These are phyloP conservation scores for Melipona quadrifasciata DNA, from an alignment of 1,140 invertebrate species.

Conservation along the genomic window DNA sequence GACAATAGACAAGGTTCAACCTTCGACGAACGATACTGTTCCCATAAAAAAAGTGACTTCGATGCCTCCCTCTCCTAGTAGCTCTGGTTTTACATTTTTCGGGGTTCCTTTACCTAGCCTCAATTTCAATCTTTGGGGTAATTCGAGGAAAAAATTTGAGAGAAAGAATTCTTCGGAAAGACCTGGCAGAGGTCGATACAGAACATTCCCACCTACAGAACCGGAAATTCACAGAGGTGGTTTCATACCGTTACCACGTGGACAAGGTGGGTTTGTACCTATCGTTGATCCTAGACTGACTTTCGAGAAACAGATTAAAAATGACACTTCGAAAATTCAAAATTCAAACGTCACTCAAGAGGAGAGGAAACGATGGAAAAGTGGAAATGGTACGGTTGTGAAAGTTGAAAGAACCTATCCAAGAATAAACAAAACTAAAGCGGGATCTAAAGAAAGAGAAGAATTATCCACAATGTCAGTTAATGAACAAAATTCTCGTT, in stretches of 20 bases:
- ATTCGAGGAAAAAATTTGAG: slow-evolving; percentile 80
- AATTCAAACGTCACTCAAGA: slow-evolving; percentile 50
- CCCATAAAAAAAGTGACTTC: slow-evolving; percentile 64
- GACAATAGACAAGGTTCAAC: slow-evolving; percentile 32
- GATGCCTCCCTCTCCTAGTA: slow-evolving; percentile 76
- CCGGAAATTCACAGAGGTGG: slow-evolving; percentile 88
- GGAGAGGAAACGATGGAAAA: slow-evolving; percentile 62
- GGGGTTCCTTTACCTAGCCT: slow-evolving; percentile 90
- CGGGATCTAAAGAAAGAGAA: slow-evolving; percentile 47
- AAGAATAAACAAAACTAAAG: slow-evolving; percentile 46
- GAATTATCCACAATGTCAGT: slow-evolving; percentile 56
- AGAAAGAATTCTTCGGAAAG: slow-evolving; percentile 77
- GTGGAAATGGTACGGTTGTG: slow-evolving; percentile 66
- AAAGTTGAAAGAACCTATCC: slow-evolving; percentile 69
- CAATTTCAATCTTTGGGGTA: slow-evolving; percentile 86
- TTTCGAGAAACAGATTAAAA: slow-evolving; percentile 46
- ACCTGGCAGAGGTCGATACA: slow-evolving; percentile 71
- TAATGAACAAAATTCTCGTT: slow-evolving; percentile 50
- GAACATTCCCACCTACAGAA: slow-evolving; percentile 80
- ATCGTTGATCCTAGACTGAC: slow-evolving; percentile 83
- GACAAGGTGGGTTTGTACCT: slow-evolving; percentile 87
- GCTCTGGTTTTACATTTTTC: slow-evolving; percentile 90
- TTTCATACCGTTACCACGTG: slow-evolving; percentile 87
- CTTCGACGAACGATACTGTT: slow-evolving; percentile 50
- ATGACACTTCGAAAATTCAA: slow-evolving; percentile 25